Conservation (phyloP, 2,113 vertebrate genomes). For the Azemiops feae region DNA sequence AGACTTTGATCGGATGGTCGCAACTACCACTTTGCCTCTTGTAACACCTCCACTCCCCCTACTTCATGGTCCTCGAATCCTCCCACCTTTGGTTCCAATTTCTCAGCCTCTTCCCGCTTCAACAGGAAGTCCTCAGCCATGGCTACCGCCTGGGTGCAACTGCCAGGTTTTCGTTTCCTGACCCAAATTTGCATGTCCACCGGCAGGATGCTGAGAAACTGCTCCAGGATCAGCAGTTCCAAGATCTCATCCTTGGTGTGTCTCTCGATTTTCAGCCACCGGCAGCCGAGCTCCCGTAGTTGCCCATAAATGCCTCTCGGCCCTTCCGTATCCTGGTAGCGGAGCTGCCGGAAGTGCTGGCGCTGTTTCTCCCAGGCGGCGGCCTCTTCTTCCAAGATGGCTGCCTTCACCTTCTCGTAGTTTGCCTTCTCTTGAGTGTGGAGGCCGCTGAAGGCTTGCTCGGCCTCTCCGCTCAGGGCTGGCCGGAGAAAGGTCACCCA, state of each 20-base stretch:
- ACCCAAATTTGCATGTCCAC: not conserved
- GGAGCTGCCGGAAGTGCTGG: not conserved
- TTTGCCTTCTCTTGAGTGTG: not conserved
- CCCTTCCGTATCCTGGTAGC: not conserved
- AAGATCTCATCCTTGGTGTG: not conserved
- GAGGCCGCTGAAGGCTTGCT: not conserved
- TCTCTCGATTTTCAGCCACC: not conserved
- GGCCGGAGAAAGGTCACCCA: not conserved
- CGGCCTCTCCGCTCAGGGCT: not conserved
- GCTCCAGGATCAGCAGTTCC: constrained; percentile 12
- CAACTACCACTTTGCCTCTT: not conserved
- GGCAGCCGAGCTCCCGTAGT: not conserved
- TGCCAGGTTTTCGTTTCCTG: not conserved
- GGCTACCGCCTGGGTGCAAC: not conserved
- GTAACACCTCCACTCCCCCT: not conserved
- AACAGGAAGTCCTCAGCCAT: not conserved
- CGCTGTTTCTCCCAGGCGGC: not conserved
- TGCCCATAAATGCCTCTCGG: not conserved
- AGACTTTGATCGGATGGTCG: not conserved
- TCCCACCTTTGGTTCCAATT: not conserved
- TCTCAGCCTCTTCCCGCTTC: not conserved
- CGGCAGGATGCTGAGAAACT: not conserved
- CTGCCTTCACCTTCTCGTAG: not conserved
- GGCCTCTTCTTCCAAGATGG: constrained; percentile 6
- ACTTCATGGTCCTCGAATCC: not conserved